These are phyloP conservation scores for Melipona beecheii DNA, from an alignment of 2,888 invertebrate species.

Conservation along the genomic window DNA sequence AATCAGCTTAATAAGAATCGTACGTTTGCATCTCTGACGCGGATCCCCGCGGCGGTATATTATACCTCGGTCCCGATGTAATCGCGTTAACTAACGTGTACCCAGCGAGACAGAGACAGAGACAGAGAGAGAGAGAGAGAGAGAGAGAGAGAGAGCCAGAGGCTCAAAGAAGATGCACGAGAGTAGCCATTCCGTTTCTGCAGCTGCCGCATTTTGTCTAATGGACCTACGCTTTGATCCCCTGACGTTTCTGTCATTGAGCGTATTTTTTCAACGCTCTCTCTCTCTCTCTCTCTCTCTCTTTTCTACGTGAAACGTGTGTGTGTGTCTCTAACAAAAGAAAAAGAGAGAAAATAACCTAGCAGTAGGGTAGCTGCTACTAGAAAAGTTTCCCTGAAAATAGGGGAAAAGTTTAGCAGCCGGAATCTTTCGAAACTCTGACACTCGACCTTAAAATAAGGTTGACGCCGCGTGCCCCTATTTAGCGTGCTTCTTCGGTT, in stretches of 20 bases:
- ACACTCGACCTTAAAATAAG: not conserved
- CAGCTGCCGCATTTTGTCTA: conserved; percentile 12
- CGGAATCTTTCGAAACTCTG: conserved; percentile 20
- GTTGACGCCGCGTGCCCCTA: not conserved
- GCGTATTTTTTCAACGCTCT: not conserved
- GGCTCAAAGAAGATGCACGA: conserved; percentile 24
- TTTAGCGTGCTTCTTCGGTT: not conserved
- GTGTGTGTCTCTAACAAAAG: not conserved
- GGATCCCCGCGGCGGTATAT: not conserved
- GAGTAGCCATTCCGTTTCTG: conserved; percentile 29
- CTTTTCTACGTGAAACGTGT: not conserved
- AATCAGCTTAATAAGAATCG: conserved; percentile 34
- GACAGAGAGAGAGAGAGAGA: not conserved
- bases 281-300: not conserved
- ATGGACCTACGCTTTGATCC: conserved; percentile 14
- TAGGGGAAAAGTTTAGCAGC: conserved; percentile 2
- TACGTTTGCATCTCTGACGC: conserved; percentile 2
- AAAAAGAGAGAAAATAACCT: not conserved
- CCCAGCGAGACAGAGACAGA: too few relatives aligned
- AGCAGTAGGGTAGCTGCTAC: not conserved
- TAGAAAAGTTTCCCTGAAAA: conserved; percentile 6
- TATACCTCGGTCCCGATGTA: conserved; percentile 6
- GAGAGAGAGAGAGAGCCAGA: not conserved
- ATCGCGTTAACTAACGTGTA: conserved; percentile 24
- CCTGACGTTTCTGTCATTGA: conserved; percentile 8